These are phyloP conservation scores for Gavialis gangeticus DNA, from an alignment of 2,113 vertebrate genomes.

Conservation along the genomic window DNA sequence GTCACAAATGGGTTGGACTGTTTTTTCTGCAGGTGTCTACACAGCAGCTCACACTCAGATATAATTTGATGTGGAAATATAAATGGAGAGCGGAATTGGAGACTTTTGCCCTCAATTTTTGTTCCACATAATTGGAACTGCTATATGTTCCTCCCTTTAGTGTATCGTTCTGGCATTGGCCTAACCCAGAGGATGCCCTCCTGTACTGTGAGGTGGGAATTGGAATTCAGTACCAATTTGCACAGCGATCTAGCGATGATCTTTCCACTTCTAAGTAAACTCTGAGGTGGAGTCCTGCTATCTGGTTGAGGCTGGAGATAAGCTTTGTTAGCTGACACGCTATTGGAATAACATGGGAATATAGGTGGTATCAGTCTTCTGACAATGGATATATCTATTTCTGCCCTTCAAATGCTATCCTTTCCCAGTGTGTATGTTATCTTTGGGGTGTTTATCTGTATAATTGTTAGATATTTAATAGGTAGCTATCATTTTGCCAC, in stretches of 20 bases:
- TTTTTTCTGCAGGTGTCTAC: constrained; percentile 51
- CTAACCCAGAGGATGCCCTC: not conserved
- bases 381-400: not conserved
- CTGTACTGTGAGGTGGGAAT: not conserved
- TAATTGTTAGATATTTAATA: not conserved
- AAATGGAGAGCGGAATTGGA: constrained; percentile 29
- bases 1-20: constrained; percentile 9
- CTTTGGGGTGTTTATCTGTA: not conserved
- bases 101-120: constrained; percentile 62
- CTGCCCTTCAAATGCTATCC: not conserved
- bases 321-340: constrained; percentile 47
- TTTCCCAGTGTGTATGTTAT: not conserved
- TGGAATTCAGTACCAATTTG: constrained; percentile 26
- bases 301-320: constrained; percentile 41
- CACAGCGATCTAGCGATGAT: constrained; percentile 45
- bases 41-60: not conserved
- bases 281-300: constrained; percentile 52
- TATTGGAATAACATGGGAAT: constrained; percentile 45
- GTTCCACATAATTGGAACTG: constrained; percentile 52
- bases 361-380: not conserved
- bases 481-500: not conserved
- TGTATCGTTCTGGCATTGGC: constrained; percentile 2
- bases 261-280: constrained; percentile 19
- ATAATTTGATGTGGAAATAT: constrained; percentile 50
- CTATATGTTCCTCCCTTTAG: constrained; percentile 50